phyloP scores from a whole-genome alignment of 2,113 vertebrate species.

The Xenopus borealis region DNA sequence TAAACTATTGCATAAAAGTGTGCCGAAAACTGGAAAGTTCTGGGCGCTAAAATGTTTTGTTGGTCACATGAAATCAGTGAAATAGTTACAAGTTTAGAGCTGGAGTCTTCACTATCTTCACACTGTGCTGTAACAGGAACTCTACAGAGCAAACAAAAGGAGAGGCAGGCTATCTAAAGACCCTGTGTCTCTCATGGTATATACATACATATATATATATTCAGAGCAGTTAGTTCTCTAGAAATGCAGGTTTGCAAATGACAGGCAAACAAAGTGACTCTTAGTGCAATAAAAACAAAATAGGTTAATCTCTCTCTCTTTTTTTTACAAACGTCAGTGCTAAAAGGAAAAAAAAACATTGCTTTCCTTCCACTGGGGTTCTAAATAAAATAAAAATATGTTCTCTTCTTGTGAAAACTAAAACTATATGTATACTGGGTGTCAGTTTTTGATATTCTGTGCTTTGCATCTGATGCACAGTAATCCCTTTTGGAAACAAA shows the following conservation, averaged over 20 bases:
- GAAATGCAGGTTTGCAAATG: constrained; percentile 68
- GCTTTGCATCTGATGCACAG: not conserved
- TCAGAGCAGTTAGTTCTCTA: constrained; percentile 43
- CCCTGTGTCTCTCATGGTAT: constrained; percentile 23
- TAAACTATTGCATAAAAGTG: not conserved
- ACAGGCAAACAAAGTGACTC: constrained; percentile 74
- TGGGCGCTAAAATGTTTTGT: not conserved
- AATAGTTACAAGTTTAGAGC: constrained; percentile 21
- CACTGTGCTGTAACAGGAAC: constrained; percentile 29
- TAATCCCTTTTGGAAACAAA: not conserved
- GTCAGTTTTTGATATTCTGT: constrained; percentile 51
- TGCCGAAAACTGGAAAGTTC: not conserved
- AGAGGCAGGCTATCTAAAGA: constrained; percentile 41
- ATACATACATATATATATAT: constrained; percentile 24
- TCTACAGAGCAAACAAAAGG: constrained; percentile 7
- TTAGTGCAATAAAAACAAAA: constrained; percentile 71
- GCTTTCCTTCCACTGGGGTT: not conserved
- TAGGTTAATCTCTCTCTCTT: constrained; percentile 55
- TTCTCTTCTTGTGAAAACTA: constrained; percentile 11
- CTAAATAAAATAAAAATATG: constrained; percentile 8
- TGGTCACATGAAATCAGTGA: not conserved
- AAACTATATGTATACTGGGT: constrained; percentile 62
- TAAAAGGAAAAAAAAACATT: not conserved
- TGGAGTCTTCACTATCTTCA: constrained; percentile 50
- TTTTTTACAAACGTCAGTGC: constrained; percentile 24